Evolutionary conservation across 2,888 invertebrate species (phyloP).

Genomic region (Alcis repandata): DNA sequence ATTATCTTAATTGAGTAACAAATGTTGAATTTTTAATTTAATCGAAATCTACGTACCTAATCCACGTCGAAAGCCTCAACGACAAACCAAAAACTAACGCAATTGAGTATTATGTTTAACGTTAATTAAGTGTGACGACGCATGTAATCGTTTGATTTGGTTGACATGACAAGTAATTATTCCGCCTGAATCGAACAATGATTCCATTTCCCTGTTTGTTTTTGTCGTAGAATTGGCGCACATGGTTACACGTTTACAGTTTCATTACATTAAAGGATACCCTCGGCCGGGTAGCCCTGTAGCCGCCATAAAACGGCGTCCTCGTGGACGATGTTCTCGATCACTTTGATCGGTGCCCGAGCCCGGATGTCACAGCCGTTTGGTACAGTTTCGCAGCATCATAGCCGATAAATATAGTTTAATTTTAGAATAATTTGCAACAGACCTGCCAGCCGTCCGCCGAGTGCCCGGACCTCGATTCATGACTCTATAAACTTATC

Average conservation of each 20-base stretch:
- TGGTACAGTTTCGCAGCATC: slow-evolving; percentile 65
- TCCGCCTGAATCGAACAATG: not conserved
- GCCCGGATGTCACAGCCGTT: slow-evolving; percentile 77
- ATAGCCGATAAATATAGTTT: slow-evolving; percentile 70
- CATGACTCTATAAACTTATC: slow-evolving; percentile 67
- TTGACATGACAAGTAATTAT: not conserved
- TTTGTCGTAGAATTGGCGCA: not conserved
- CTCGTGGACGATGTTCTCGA: slow-evolving; percentile 67
- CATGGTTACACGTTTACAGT: slow-evolving; percentile 24
- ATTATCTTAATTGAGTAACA: no score
- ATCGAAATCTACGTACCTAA: no score
- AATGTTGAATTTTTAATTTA: no score
- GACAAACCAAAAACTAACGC: no score
- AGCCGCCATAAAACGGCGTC: slow-evolving; percentile 64
- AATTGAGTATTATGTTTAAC: no score
- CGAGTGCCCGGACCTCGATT: slow-evolving; percentile 54
- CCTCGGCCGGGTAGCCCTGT: slow-evolving; percentile 35
- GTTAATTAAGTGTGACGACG: no score
- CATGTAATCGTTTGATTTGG: not conserved
- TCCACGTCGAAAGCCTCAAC: no score
- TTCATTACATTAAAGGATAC: slow-evolving; percentile 24
- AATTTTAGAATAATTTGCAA: slow-evolving; percentile 78
- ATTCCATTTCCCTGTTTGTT: not conserved
- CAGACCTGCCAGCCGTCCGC: slow-evolving; percentile 57
- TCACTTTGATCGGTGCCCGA: slow-evolving; percentile 76